Evolutionary conservation across 2,888 invertebrate genomes (phyloP), one percentile per base, ranked within the genome.

Genomic region (Idaea aversata): DNA sequence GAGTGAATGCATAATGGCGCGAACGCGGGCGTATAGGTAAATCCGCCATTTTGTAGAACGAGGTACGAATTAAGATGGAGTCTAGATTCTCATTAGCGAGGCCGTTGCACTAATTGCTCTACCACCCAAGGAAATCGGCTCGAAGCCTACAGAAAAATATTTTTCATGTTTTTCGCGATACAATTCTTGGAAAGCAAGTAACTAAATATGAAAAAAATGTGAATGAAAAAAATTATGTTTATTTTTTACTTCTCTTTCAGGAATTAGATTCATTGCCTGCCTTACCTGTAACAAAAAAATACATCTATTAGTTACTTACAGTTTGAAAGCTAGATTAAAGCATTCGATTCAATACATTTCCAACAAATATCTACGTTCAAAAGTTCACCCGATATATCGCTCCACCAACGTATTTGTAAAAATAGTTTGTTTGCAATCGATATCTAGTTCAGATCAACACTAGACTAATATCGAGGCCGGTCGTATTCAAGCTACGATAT

Each of bases 51-150:
- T 83, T 84, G 78, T 80, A 75, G 71, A 75, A 68, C 64, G 72
- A 75, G 71, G 76, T 78, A 74, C 66, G 73, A 75, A 78, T 76
- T 77, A 78, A 83, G 81, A 83, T 82, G 82, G 82, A 78, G 76
- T 63, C 67, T 73, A 70, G 68, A 71, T 72, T 75, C 80, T 85
- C 84, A 83, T 86, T 86, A 86, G 79, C 69, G 78, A 73, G 65
- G 69, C 70, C 70, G 76, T 75, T 76, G 79, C 76, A 75, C 77
- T 86, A 85, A 86, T 85, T 85, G 83, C 82, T 72, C 69, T 72
- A 68, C 70, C 78, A 75, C 78, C 77, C 73, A 70, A 69, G 72
- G 69, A 59, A 72, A 72, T 66, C 47, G 13, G 47, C 72, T 67
- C 61, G 68, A 65, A 38, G 64, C 63, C 64, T 69, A 69, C 71